Conservation (phyloP, 1,140 invertebrate species). For the Lordiphosa clarofinis region DNA sequence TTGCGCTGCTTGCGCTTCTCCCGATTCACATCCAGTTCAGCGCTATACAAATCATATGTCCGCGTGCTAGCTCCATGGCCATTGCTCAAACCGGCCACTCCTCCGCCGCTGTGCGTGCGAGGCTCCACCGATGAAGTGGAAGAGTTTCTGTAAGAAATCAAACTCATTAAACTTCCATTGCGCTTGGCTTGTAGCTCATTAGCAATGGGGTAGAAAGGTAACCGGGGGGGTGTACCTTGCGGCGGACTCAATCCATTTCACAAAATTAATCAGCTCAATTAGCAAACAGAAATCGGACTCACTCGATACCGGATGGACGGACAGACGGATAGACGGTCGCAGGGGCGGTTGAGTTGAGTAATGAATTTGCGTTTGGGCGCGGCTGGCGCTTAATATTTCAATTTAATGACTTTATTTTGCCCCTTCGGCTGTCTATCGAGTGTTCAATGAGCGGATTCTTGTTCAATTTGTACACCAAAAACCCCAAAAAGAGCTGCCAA, state of each 20-base stretch:
- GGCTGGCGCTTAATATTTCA: constrained; percentile 33
- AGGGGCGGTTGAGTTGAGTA: too few relatives aligned
- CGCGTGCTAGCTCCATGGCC: constrained; percentile 25
- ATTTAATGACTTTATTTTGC: constrained; percentile 19
- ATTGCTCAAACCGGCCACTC: constrained; percentile 56
- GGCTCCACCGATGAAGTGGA: constrained; percentile 65
- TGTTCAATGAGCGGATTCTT: too few relatives aligned
- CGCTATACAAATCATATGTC: constrained; percentile 81
- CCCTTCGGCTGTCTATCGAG: too few relatives aligned
- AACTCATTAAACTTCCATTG: constrained; percentile 42
- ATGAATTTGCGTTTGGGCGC: too few relatives aligned
- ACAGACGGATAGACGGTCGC: too few relatives aligned
- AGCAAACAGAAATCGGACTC: constrained; percentile 13
- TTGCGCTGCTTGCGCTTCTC: constrained; percentile 86
- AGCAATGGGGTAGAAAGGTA: neutral
- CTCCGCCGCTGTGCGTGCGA: constrained; percentile 51
- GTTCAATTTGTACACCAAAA: too few relatives aligned
- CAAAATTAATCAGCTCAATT: constrained; percentile 67
- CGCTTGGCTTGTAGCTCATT: constrained; percentile 25
- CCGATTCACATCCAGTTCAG: constrained; percentile 83
- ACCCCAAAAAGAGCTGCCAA: too few relatives aligned
- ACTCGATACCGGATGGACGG: too few relatives aligned
- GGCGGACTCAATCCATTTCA: constrained; percentile 23
- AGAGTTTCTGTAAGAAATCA: constrained; percentile 63
- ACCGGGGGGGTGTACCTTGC: neutral